These are phyloP conservation scores for Cistogaster globosa DNA, from an alignment of 2,888 invertebrate species.

Conservation along the genomic window DNA sequence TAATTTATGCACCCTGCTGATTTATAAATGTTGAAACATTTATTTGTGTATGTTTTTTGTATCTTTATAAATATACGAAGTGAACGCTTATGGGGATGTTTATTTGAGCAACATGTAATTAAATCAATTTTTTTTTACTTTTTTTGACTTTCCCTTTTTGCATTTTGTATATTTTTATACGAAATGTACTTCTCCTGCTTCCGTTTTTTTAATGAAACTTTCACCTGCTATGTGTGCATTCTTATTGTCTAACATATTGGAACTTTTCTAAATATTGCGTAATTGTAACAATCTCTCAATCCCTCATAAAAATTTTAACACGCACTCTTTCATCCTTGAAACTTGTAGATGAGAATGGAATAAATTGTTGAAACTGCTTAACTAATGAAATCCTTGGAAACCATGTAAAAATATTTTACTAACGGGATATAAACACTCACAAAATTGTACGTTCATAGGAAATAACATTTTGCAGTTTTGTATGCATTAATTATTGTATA, in stretches of 20 bases:
- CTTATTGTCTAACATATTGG: constrained; percentile 16
- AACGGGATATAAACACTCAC: background rate
- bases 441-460: background rate
- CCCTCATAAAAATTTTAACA: background rate
- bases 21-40: constrained; percentile 5
- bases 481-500: no score
- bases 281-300: constrained; percentile 57
- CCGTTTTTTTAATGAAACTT: constrained; percentile 41
- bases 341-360: constrained; percentile 17
- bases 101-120: constrained; percentile 47
- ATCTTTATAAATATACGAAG: constrained; percentile 10
- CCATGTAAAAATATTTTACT: constrained; percentile 12
- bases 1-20: constrained; percentile 48
- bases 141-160: constrained; percentile 31
- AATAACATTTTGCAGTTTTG: no score
- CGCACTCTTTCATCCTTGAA: constrained; percentile 8
- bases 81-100: constrained; percentile 2
- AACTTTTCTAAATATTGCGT: constrained; percentile 37
- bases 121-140: constrained; percentile 30
- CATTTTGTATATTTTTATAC: background rate
- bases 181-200: background rate
- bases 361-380: constrained; percentile 56
- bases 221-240: constrained; percentile 19
- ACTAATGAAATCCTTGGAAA: constrained; percentile 56
- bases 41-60: constrained; percentile 4